These are phyloP conservation scores for Danio albolineatus DNA, from an alignment of 2,797 vertebrate genomes.

Conservation along the genomic window DNA sequence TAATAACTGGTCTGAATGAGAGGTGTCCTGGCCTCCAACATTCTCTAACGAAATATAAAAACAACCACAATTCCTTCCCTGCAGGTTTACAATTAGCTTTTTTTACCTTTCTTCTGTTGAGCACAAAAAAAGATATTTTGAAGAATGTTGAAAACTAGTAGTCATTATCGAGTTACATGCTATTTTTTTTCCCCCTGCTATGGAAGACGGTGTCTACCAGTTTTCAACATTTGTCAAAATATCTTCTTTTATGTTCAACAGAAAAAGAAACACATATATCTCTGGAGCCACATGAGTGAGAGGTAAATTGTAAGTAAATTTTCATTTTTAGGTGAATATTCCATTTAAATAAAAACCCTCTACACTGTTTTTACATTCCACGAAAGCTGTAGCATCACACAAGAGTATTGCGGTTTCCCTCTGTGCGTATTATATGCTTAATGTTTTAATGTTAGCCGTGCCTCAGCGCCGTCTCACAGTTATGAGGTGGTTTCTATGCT, in stretches of 20 bases:
- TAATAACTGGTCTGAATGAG: constrained; percentile 19
- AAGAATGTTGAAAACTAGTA: too few species aligned
- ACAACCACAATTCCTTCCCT: not conserved
- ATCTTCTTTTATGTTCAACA: too few species aligned
- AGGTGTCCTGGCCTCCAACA: not conserved
- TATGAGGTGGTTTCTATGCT: constrained; percentile 70
- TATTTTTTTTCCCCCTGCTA: too few species aligned
- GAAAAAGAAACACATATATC: too few species aligned
- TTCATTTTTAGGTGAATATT: too few species aligned
- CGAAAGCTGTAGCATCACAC: constrained; percentile 13
- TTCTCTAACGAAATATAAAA: constrained; percentile 15
- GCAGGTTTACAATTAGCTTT: not conserved
- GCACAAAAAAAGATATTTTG: too few species aligned
- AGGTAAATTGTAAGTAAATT: too few species aligned
- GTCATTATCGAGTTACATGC: too few species aligned
- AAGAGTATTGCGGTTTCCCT: not conserved
- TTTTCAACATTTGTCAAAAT: too few species aligned
- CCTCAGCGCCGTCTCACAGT: constrained; percentile 59
- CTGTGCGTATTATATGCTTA: constrained; percentile 37
- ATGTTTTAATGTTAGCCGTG: constrained; percentile 49
- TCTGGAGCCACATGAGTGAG: too few species aligned
- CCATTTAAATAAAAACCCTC: constrained; percentile 12
- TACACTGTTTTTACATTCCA: not conserved
- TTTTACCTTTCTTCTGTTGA: not conserved
- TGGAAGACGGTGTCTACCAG: too few species aligned